Percentiles rank a stretch among this genome's conserved stretches.
These are phyloP conservation scores for Mormyrops attenuatus DNA, from an alignment of 2,797 vertebrate species.

Conservation along the genomic window DNA sequence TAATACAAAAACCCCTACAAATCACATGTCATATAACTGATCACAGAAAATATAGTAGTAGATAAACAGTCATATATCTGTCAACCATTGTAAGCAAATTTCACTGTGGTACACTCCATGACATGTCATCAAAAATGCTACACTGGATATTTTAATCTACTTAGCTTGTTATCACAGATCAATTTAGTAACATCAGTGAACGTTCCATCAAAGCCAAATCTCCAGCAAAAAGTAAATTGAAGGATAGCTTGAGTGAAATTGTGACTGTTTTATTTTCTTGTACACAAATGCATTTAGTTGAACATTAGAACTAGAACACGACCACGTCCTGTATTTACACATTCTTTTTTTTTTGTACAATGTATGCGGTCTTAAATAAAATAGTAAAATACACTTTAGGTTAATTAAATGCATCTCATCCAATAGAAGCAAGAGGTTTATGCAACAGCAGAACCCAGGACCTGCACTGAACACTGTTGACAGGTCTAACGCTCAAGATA, in stretches of 20 bases:
- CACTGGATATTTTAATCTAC: not conserved
- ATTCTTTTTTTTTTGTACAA: constrained; percentile 57
- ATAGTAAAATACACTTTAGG: constrained; percentile 49
- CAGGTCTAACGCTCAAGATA: not conserved
- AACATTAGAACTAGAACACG: constrained; percentile 60
- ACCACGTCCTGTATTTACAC: constrained; percentile 63
- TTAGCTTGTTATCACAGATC: not conserved
- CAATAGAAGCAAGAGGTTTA: constrained; percentile 27
- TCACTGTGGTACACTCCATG: not conserved
- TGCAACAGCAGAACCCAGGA: not conserved
- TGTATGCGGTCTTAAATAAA: constrained; percentile 62
- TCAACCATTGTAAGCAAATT: not conserved
- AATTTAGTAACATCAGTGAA: not conserved
- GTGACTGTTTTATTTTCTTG: constrained; percentile 65
- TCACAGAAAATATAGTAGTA: not conserved
- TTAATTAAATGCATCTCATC: constrained; percentile 59
- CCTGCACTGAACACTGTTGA: not conserved
- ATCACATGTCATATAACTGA: not conserved
- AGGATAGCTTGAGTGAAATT: constrained; percentile 43
- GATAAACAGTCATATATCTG: not conserved
- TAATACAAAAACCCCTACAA: not conserved
- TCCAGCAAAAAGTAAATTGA: constrained; percentile 4
- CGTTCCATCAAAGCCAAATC: not conserved
- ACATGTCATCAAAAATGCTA: not conserved
- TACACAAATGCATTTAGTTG: constrained; percentile 70